Conservation (phyloP, 2,113 vertebrate genomes). For the Phaethornis superciliosus region DNA sequence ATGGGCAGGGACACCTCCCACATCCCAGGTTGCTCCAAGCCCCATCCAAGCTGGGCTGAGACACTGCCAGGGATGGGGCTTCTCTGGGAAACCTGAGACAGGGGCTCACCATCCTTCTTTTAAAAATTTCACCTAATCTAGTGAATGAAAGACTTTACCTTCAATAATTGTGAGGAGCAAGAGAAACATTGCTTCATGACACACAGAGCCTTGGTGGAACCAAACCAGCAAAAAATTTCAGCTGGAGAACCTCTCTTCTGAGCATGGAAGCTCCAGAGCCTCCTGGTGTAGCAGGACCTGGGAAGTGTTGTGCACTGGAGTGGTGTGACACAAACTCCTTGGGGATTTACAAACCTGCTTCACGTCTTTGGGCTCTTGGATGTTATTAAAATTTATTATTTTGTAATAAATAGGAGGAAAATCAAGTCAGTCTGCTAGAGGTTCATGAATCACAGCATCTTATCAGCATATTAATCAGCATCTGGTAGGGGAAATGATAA, state of each 20-base stretch:
- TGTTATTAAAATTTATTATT: neutral
- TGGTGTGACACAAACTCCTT: neutral
- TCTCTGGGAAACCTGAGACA: too few relatives aligned
- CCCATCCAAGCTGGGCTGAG: too few relatives aligned
- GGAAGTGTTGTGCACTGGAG: fast-evolving
- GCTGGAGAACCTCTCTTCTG: neutral
- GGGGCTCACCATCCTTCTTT: neutral
- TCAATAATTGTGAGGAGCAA: neutral
- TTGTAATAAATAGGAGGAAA: neutral
- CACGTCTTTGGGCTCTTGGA: neutral
- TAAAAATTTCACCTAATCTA: neutral
- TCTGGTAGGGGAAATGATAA: neutral
- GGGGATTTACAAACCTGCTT: neutral
- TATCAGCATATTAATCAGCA: conserved; percentile 49
- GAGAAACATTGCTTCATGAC: neutral
- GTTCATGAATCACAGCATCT: conserved; percentile 29
- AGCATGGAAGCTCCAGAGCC: neutral
- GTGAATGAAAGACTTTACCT: neutral
- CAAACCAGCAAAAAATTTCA: neutral
- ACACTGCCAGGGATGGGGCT: too few relatives aligned
- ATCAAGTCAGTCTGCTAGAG: neutral
- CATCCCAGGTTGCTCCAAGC: too few relatives aligned
- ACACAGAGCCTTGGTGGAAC: neutral
- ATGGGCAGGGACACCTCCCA: too few relatives aligned
- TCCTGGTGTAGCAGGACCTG: neutral